Conservation (phyloP, 2,888 invertebrate genomes). For the Polydrusus pterygomalis region DNA sequence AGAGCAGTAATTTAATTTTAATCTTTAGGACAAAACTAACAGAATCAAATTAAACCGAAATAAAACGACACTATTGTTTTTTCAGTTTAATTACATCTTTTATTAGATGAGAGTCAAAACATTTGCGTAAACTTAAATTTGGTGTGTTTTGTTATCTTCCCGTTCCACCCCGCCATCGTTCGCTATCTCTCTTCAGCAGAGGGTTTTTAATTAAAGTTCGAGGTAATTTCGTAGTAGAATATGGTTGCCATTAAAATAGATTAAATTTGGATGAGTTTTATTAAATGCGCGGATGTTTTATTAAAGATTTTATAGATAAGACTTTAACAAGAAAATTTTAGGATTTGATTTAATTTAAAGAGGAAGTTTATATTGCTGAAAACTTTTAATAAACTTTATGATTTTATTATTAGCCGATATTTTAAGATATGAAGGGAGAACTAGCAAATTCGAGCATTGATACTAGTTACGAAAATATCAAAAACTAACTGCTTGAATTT, state of each 20-base stretch:
- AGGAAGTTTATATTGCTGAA: conserved; percentile 22
- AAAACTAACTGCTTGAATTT: no score
- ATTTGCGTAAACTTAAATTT: conserved; percentile 54
- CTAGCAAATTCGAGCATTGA: background rate
- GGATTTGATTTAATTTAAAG: conserved; percentile 42
- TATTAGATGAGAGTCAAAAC: conserved; percentile 47
- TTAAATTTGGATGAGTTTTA: conserved; percentile 70
- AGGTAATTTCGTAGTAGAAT: conserved; percentile 69
- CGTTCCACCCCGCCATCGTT: conserved; percentile 44
- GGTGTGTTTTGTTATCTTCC: conserved; percentile 52
- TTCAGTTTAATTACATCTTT: conserved; percentile 48
- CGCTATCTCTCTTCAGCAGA: conserved; percentile 51
- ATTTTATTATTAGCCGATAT: conserved; percentile 11
- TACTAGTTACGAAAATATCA: no score
- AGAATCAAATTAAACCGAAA: conserved; percentile 29
- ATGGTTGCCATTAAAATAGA: conserved; percentile 70
- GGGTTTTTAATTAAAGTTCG: conserved; percentile 68
- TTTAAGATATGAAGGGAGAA: background rate
- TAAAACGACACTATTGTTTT: conserved; percentile 40
- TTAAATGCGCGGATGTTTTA: conserved; percentile 69
- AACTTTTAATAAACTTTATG: conserved; percentile 28
- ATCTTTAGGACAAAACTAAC: conserved; percentile 4
- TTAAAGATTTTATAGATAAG: conserved; percentile 60
- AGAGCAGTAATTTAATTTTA: background rate
- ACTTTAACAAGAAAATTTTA: conserved; percentile 47